phyloP scores from a whole-genome alignment of 2,888 invertebrate species.

The Pachliopta kotzebuea region DNA sequence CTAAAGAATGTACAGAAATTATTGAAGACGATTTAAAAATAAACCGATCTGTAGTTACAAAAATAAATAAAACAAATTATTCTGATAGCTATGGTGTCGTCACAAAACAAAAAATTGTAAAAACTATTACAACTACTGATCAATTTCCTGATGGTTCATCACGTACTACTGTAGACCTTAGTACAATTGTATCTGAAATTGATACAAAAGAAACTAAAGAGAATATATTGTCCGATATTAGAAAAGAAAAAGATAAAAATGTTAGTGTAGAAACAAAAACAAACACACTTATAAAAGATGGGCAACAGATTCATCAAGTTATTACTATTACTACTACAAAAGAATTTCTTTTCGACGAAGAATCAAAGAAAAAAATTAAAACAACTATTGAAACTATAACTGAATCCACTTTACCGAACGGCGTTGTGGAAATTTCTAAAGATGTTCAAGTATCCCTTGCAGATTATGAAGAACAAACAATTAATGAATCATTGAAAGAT shows the following conservation, averaged over 20 bases:
- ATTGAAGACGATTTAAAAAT: constrained; percentile 48
- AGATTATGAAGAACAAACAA: constrained; percentile 53
- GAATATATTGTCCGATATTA: constrained; percentile 46
- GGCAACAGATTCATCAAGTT: constrained; percentile 55
- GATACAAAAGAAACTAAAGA: constrained; percentile 40
- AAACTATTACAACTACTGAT: constrained; percentile 59
- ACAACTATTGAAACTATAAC: constrained; percentile 62
- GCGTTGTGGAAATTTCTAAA: constrained; percentile 63
- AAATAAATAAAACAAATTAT: constrained; percentile 54
- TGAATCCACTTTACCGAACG: constrained; percentile 59
- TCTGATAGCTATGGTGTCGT: constrained; percentile 42
- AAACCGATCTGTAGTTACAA: constrained; percentile 50
- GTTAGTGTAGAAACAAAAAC: constrained; percentile 57
- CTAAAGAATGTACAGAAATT: constrained; percentile 43
- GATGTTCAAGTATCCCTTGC: constrained; percentile 66
- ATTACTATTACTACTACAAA: constrained; percentile 66
- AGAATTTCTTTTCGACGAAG: constrained; percentile 52
- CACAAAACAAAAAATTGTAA: constrained; percentile 56
- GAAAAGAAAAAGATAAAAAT: constrained; percentile 52
- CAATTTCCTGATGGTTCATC: constrained; percentile 62
- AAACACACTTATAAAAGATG: constrained; percentile 47
- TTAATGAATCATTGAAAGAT: constrained; percentile 58
- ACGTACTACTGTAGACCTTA: constrained; percentile 58
- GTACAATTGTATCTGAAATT: constrained; percentile 57
- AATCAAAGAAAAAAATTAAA: constrained; percentile 57